Base-by-base conservation (phyloP, 2,113 vertebrate genomes). In the Phyllopteryx taeniolatus region DNA sequence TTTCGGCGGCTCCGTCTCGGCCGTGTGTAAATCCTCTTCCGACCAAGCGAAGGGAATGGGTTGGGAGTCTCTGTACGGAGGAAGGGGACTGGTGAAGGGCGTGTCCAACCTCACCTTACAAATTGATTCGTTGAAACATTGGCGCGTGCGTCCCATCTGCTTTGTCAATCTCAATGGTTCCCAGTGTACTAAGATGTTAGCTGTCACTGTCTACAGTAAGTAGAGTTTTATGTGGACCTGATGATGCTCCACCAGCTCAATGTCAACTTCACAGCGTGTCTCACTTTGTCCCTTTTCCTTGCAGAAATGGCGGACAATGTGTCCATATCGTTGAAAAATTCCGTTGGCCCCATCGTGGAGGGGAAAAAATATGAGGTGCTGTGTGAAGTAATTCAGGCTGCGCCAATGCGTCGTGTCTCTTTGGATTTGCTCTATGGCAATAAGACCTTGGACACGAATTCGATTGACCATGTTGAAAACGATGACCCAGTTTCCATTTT, bases 141-240 rank as follows among this genome's bases (percentile, higher is more conserved):
- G 89, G 90, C 0, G 0, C 0, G 0, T 84, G 0, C 0, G 0
- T 0, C 35, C 85, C 6, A 0, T 3, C 0, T 92, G 91, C 81
- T 91, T 0, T 64, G 0, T 54, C 0, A 83, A 53, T 33, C 0
- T 1, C 2, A 0, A 49, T 7, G 6, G 0, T 0, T 0, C 0
- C 1, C 75, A 72, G 0, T 12, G 74, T 68, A 0, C 0, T 0
- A 0, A 64, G 77, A 0, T 0, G 0, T 0, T 83, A 1, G 0
- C 43, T 17, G 2, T 92, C 83, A 73, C 0, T 0, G 20, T 94
- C 44, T 92, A 92, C 74, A 79, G 91, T 92, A 66, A 89, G 90
- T 85, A 53, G 11, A 7, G 57, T 20, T 44, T 47, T 0, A 19
- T 8, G 44, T 22, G 13, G 14, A 20, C 62, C 2, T 27, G 7